Conservation (phyloP, 2,113 vertebrate genomes). For the Myrmecobius fasciatus region DNA sequence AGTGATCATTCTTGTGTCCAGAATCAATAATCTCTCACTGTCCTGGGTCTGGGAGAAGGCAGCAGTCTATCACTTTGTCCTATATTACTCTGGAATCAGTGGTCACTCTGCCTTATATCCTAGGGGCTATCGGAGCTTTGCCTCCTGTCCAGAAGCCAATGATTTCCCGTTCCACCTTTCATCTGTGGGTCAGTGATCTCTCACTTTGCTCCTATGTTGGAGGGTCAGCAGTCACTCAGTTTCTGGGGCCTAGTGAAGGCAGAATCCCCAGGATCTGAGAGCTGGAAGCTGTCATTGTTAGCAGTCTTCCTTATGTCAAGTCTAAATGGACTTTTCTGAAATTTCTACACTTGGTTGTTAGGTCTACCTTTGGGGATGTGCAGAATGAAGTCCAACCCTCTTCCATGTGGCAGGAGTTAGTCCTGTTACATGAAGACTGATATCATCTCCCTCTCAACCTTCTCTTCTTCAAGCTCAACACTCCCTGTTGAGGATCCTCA, state of each 20-base stretch:
- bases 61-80: background rate
- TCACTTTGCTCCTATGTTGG: background rate
- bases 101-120: background rate
- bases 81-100: background rate
- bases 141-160: background rate
- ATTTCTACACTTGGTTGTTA: background rate
- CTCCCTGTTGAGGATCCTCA: background rate
- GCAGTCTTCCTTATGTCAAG: background rate
- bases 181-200: background rate
- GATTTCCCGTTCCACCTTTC: background rate
- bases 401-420: background rate
- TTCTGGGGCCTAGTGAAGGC: background rate
- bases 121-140: background rate
- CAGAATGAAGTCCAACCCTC: background rate
- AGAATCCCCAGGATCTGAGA: background rate
- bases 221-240: background rate
- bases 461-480: background rate
- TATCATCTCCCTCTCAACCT: background rate
- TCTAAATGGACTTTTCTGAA: background rate
- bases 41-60: background rate
- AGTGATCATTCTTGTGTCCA: background rate
- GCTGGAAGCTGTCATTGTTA: background rate
- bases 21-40: background rate
- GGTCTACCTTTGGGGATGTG: background rate
- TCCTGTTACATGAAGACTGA: background rate